Percentiles rank a stretch among this genome's conserved stretches.
phyloP scores from a whole-genome alignment of 2,888 invertebrate genomes.

The Nipponacmea schrenckii region DNA sequence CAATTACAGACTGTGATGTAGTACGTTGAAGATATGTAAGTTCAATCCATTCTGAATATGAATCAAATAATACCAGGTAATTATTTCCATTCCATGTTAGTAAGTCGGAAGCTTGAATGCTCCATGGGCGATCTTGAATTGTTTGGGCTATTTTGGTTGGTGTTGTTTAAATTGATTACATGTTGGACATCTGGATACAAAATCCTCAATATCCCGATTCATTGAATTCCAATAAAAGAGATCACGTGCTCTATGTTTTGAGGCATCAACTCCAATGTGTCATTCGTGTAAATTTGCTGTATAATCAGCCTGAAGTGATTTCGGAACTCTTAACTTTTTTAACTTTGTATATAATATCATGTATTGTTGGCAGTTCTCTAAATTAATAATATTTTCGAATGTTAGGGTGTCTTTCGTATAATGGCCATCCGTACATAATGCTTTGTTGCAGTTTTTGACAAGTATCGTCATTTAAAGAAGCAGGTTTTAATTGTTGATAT shows the following conservation, averaged over 20 bases:
- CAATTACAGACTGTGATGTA: neutral
- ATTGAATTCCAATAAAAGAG: too few relatives aligned
- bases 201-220: too few relatives aligned
- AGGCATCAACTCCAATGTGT: too few relatives aligned
- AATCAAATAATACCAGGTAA: neutral
- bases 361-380: neutral
- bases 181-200: too few relatives aligned
- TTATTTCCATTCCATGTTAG: neutral
- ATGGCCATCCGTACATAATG: too few relatives aligned
- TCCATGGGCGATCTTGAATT: neutral
- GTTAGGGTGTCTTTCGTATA: neutral
- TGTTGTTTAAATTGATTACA: constrained; percentile 72
- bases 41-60: neutral
- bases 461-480: too few relatives aligned
- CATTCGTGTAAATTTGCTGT: too few relatives aligned
- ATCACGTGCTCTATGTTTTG: too few relatives aligned
- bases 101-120: neutral
- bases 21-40: neutral
- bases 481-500: too few relatives aligned
- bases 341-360: neutral
- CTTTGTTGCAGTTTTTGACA: too few relatives aligned
- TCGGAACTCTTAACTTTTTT: too few relatives aligned
- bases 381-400: neutral
- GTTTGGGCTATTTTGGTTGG: constrained; percentile 71
- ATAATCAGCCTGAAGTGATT: too few relatives aligned